These are phyloP conservation scores for Heterohyrax brucei DNA, from an alignment of 2,797 vertebrate species.

Conservation along the genomic window DNA sequence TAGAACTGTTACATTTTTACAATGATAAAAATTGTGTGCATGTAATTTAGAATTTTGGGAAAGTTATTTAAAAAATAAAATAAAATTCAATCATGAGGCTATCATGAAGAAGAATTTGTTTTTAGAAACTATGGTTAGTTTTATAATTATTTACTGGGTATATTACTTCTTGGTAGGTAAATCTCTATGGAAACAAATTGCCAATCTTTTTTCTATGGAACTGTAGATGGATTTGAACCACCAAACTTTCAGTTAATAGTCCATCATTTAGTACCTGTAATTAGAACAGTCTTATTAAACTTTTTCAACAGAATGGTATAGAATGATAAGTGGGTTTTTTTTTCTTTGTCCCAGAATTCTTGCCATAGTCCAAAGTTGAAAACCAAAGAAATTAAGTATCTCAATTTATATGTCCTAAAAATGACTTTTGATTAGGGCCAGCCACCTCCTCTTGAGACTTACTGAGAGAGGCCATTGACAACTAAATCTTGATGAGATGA, in stretches of 20 bases:
- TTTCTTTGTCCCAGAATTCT: not conserved
- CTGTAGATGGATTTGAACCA: no score
- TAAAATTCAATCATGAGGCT: not conserved
- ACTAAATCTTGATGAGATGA: not conserved
- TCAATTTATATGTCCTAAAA: not conserved
- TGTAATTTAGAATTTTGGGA: not conserved
- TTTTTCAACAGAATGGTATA: not conserved
- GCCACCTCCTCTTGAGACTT: not conserved
- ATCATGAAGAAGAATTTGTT: not conserved
- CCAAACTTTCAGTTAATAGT: no score
- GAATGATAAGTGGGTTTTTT: not conserved
- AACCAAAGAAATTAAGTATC: not conserved
- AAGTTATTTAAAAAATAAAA: conserved; percentile 21
- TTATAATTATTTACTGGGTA: not conserved
- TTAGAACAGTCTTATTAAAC: not conserved
- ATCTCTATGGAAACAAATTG: no score
- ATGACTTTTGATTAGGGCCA: not conserved
- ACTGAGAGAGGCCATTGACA: not conserved
- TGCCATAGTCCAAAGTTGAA: not conserved
- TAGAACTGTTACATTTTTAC: not conserved
- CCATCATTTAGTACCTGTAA: not conserved
- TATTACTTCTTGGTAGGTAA: not conserved
- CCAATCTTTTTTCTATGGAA: no score
- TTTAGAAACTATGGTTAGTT: not conserved
- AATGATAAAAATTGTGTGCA: not conserved